Conservation (phyloP, 2,113 vertebrate genomes). For the Engystomops pustulosus region DNA sequence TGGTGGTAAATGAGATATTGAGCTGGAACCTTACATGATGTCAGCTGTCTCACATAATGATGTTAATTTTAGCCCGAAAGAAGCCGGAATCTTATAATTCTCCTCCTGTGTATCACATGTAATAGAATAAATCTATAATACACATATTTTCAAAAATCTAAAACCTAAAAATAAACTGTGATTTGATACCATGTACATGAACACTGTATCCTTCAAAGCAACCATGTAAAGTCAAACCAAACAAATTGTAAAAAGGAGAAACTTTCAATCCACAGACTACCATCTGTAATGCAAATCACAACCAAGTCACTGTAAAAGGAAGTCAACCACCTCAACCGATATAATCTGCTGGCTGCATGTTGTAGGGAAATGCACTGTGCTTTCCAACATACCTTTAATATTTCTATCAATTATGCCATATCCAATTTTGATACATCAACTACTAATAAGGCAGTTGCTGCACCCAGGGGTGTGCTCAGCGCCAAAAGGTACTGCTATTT, state of each 20-base stretch:
- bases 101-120: not conserved
- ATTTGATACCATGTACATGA: not conserved
- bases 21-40: slow-evolving; percentile 8
- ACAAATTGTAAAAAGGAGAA: no score
- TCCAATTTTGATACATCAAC: no score
- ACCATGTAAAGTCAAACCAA: not conserved
- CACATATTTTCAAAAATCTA: not conserved
- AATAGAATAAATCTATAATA: not conserved
- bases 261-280: not conserved
- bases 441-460: no score
- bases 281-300: not conserved
- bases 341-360: no score
- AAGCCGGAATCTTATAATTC: not conserved
- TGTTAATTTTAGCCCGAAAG: slow-evolving; percentile 5
- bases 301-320: no score
- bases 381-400: no score
- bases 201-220: not conserved
- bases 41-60: slow-evolving; percentile 34
- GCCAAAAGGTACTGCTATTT: no score
- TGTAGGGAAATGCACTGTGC: no score
- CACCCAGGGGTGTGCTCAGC: no score
- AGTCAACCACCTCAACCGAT: no score
- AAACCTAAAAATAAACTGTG: not conserved
- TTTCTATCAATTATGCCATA: no score
- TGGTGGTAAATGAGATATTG: slow-evolving; percentile 40